Evolutionary conservation across 2,888 invertebrate genomes (phyloP).

Genomic region (Ichneumoninae sp.): DNA sequence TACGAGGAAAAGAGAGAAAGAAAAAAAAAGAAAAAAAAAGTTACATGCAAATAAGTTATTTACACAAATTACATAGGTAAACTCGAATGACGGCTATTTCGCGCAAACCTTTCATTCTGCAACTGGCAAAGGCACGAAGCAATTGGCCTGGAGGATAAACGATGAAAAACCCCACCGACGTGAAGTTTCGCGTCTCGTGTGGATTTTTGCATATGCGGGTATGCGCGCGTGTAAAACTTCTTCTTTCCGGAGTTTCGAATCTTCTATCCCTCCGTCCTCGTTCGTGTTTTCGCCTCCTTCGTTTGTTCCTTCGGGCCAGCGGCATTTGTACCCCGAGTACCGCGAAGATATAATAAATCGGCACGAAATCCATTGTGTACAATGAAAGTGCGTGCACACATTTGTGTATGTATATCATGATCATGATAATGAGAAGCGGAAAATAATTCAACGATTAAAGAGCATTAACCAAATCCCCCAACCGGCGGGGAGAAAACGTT

Average conservation of each 20-base stretch:
- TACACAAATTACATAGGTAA: constrained; percentile 14
- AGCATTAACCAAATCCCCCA: constrained; percentile 16
- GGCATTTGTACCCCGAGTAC: neutral
- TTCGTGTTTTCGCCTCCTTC: constrained; percentile 1
- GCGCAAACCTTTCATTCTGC: constrained; percentile 6
- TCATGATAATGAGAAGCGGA: constrained; percentile 18
- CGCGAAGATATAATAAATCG: constrained; percentile 14
- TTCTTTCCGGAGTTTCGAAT: neutral
- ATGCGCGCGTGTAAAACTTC: neutral
- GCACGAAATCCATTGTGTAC: constrained; percentile 12
- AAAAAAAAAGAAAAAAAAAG: neutral
- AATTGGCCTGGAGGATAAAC: constrained; percentile 1
- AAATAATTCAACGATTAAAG: constrained; percentile 15
- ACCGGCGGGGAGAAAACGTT: constrained; percentile 7
- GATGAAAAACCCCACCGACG: neutral
- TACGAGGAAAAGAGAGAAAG: neutral
- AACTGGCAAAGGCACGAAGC: constrained; percentile 21
- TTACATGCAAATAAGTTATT: constrained; percentile 8
- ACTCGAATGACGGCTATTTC: constrained; percentile 1
- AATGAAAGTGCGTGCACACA: constrained; percentile 7
- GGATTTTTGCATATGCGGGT: neutral
- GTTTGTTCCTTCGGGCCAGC: constrained; percentile 10
- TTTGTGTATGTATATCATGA: neutral
- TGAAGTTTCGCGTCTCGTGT: neutral
- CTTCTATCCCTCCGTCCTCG: neutral